Evolutionary conservation across 1,140 invertebrate genomes (phyloP).

Genomic region (Drosophila asahinai): DNA sequence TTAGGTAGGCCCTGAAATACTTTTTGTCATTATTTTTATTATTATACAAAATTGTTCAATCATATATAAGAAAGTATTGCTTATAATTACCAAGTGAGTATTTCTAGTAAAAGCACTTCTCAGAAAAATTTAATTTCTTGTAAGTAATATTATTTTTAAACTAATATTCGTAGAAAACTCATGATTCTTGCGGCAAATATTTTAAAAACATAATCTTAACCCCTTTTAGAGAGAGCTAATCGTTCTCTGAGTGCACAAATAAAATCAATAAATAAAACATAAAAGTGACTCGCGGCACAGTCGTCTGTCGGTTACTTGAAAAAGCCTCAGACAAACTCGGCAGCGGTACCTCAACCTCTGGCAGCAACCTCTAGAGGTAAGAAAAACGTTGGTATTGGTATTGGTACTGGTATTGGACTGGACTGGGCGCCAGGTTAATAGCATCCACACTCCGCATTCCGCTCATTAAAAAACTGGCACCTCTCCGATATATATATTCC

Average conservation of each 20-base stretch:
- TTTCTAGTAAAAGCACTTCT: too few relatives aligned
- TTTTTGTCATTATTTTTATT: too few relatives aligned
- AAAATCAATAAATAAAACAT: constrained; percentile 82
- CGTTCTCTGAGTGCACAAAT: constrained; percentile 46
- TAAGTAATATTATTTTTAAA: too few relatives aligned
- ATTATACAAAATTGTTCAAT: too few relatives aligned
- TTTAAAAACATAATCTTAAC: too few relatives aligned
- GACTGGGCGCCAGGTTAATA: constrained; percentile 48
- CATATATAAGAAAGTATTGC: too few relatives aligned
- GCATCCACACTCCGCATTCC: constrained; percentile 4
- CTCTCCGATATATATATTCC: not conserved
- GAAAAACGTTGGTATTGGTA: constrained; percentile 8
- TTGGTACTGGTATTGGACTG: not conserved
- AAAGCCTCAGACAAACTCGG: constrained; percentile 37
- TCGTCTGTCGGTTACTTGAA: constrained; percentile 61
- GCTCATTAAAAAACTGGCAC: constrained; percentile 15
- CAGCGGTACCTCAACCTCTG: constrained; percentile 22
- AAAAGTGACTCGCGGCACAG: constrained; percentile 64
- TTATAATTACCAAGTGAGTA: too few relatives aligned
- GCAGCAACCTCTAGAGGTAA: constrained; percentile 18
- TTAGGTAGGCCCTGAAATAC: too few relatives aligned
- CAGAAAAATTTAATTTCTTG: too few relatives aligned
- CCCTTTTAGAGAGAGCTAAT: too few relatives aligned
- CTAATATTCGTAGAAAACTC: too few relatives aligned
- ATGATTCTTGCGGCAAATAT: not conserved